Evolutionary conservation across 2,888 invertebrate species (phyloP), one percentile per base, ranked within the genome.

Genomic region (Cheiracanthium punctorium): DNA sequence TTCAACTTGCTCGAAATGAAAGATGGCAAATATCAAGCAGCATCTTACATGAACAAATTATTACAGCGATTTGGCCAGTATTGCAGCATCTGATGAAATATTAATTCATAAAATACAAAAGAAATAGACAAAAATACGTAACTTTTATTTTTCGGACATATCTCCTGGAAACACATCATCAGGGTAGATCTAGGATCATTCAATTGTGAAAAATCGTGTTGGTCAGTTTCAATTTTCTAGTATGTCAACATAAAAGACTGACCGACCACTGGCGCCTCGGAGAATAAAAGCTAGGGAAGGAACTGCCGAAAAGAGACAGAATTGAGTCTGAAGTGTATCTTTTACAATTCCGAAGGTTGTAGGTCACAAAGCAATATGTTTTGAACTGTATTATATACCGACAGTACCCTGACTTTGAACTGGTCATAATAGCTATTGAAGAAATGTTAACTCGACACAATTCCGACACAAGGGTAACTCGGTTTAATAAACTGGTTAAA

Each of bases 321-420:
- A 24, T 58, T 20, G 24, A 58, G 58, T 58, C 58, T 58, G 12
- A 24, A 58, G 58, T 58, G 17, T 58, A 58, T 58, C 4, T 58
- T 20, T 58, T 7, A 58, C 58, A 58, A 58, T 58, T 4, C 20
- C 17, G 24, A 24, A 58, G 24, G 1, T 17, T 2, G 14, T 5
- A 58, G 58, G 58, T 58, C 58, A 58, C 4, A 58, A 24, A 24
- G 58, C 58, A 58, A 24, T 58, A 58, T 24, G 58, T 58, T 58
- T 24, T 8, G 12, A 24, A 24, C 8, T 20, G 58, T 58, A 58
- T 58, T 2, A 12, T 20, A 7, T 58, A 58, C 24, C 20, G 58
- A 20, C 58, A 24, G 58, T 17, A 24, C 24, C 12, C 58, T 58
- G 58, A 58, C 14, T 58, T 24, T 12, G 24, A 24, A 24, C 2